These are phyloP conservation scores for Ptychodera flava DNA, from an alignment of 35 echinoderm and acorn worm genomes.

Conservation along the genomic window DNA sequence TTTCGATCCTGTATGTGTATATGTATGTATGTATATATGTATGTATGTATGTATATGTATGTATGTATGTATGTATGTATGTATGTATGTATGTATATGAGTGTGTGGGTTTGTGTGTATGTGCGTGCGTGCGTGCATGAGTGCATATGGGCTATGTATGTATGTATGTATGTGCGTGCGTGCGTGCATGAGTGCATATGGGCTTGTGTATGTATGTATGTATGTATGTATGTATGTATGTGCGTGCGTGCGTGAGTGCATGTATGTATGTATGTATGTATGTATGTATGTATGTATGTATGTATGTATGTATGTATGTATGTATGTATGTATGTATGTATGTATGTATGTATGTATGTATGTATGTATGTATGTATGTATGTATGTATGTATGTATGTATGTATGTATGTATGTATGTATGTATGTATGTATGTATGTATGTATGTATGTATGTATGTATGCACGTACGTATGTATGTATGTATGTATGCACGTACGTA, in stretches of 20 bases:
- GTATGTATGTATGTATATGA: background rate
- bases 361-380: background rate
- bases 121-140: background rate
- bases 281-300: background rate
- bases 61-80: background rate
- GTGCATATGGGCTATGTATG: background rate
- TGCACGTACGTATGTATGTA: background rate
- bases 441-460: background rate
- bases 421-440: background rate
- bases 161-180: background rate
- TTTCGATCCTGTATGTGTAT: background rate
- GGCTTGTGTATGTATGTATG: background rate
- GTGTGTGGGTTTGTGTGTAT: background rate
- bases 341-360: background rate
- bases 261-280: background rate
- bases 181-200: background rate
- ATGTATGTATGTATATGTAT: background rate
- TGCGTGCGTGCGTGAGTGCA: background rate
- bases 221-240: background rate
- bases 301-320: background rate
- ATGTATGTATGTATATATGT: background rate
- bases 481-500: background rate
- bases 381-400: background rate
- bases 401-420: background rate
- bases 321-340: background rate